Conservation (phyloP, 2,113 vertebrate species). For the Leptodactylus fuscus region DNA sequence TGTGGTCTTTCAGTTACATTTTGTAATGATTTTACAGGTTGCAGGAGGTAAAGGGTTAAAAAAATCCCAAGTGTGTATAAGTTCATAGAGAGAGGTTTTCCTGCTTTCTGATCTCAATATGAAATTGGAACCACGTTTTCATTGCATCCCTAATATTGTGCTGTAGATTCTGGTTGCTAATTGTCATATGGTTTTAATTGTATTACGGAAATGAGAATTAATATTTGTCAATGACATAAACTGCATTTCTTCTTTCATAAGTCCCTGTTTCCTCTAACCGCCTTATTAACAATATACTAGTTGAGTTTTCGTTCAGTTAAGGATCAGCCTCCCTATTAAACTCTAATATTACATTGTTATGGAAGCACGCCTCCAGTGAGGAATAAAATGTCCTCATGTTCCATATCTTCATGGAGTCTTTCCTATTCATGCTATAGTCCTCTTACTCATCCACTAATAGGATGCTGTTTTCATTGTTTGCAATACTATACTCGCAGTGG, state of each 20-base stretch:
- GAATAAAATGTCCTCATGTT: too few relatives aligned
- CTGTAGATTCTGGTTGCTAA: background rate
- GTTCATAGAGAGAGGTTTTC: background rate
- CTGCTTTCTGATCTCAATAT: background rate
- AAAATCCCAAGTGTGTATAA: background rate
- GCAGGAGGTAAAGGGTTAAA: background rate
- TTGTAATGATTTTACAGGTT: background rate
- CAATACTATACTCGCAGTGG: too few relatives aligned
- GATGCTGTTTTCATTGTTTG: too few relatives aligned
- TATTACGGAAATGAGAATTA: background rate
- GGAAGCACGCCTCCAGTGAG: background rate
- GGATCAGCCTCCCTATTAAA: background rate
- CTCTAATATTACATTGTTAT: background rate
- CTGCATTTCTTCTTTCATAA: background rate
- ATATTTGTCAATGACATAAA: slow-evolving; percentile 4
- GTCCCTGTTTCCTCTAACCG: background rate
- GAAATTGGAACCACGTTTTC: background rate
- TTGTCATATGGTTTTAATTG: slow-evolving; percentile 13
- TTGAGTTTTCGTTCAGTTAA: background rate
- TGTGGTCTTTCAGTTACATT: background rate
- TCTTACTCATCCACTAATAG: too few relatives aligned
- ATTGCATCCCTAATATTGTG: background rate
- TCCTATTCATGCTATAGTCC: too few relatives aligned
- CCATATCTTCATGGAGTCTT: too few relatives aligned
- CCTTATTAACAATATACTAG: background rate